Base-by-base conservation (phyloP, 1,140 invertebrate genomes). In the Musca domestica region DNA sequence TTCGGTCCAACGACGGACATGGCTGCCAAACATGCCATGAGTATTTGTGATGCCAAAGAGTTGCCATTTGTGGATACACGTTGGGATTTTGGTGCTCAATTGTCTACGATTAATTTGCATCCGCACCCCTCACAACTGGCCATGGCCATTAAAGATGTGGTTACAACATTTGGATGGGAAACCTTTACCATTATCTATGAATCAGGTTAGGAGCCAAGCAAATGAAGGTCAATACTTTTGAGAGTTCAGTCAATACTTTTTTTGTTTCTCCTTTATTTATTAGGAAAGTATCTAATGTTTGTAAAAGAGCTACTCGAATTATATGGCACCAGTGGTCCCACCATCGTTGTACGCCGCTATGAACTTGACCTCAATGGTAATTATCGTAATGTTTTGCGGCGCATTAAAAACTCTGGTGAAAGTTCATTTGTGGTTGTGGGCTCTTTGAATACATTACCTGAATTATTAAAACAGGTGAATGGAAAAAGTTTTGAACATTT, bases 151-250 rank as follows among this genome's bases (percentile, higher is more conserved):
- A 84, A 88, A 58, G 90, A 93, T 75, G 81, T 97, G 49, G 88
- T 96, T 0, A 83, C 83, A 66, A 84, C 88, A n/a, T 89, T 88
- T 77, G 86, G 90, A 51, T 98, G 96, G 95, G 88, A 89, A 75
- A 86, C 85, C 2, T 96, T 96, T 74, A 94, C 92, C 7, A 88
- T 98, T 47, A 84, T 98, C 23, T 98, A 96, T 78, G 94, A 97
- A 76, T 74, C 80, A 30, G 80, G 79, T 72, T 71, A 82, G 63
- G 22, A 12, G 61, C n/a, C 22, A 66, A 19, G n/a, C 34, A 51
- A 52, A 25, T 52, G 58, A 10, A 22, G 14, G 66, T 49, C 9
- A 17, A 14, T 64, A 54, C 19, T 17, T 54, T 17, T 19, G n/a
- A n/a, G n/a, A n/a, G 15, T 34, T 54, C 46, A 64, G 20, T 47